Conservation (phyloP, 2,888 invertebrate species). For the Mythimna loreyi region DNA sequence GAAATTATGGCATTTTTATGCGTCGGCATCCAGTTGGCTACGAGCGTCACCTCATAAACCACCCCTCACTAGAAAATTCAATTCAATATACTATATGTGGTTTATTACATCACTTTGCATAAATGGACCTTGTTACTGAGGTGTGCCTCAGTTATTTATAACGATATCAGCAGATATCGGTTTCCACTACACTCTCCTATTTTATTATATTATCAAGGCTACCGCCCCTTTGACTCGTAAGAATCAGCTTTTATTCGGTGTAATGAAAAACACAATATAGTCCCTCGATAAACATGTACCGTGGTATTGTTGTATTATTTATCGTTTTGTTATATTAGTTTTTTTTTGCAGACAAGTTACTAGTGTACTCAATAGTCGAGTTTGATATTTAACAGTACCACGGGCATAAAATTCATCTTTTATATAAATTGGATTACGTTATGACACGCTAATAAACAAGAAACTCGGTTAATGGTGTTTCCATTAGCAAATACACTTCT, state of each 20-base stretch:
- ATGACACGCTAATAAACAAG: conserved; percentile 46
- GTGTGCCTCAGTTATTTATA: conserved; percentile 57
- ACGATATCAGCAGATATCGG: conserved; percentile 54
- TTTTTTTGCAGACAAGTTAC: conserved; percentile 24
- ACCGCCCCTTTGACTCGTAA: conserved; percentile 53
- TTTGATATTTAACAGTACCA: conserved; percentile 6
- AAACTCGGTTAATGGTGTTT: conserved; percentile 57
- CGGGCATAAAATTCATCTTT: conserved; percentile 11
- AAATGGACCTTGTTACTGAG: conserved; percentile 68
- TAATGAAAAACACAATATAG: conserved; percentile 60
- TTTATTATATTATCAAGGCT: conserved; percentile 56
- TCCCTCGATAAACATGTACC: conserved; percentile 49
- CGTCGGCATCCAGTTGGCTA: conserved; percentile 73
- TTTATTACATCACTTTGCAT: conserved; percentile 78
- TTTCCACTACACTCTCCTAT: conserved; percentile 47
- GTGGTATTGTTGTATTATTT: conserved; percentile 52
- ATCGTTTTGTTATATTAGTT: conserved; percentile 43
- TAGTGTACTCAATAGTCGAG: conserved; percentile 1
- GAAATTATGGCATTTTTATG: conserved; percentile 85
- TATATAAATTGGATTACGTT: conserved; percentile 39
- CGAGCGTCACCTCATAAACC: conserved; percentile 82
- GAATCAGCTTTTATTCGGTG: conserved; percentile 58
- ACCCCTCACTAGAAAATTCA: conserved; percentile 78
- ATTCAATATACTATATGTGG: conserved; percentile 78
- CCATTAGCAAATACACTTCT: conserved; percentile 48